Percentiles rank a stretch among this genome's conserved stretches.
Conservation (phyloP, 2,113 vertebrate species). For the Leptocoma aspasia region DNA sequence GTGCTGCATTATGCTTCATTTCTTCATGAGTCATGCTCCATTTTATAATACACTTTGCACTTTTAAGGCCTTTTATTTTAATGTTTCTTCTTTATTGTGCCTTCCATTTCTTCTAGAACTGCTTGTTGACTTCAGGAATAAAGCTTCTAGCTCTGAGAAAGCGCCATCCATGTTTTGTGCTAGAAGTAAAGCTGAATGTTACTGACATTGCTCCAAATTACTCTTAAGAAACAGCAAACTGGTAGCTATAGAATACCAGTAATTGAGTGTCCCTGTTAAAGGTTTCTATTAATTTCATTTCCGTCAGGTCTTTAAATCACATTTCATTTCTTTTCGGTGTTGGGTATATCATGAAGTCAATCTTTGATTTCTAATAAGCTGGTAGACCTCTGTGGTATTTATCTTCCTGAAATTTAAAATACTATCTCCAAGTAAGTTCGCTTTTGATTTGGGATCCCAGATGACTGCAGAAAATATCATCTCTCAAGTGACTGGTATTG, state of each 20-base stretch:
- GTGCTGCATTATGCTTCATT: not conserved
- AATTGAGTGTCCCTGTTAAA: not conserved
- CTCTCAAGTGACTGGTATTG: not conserved
- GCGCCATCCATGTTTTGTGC: not conserved
- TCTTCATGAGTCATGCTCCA: not conserved
- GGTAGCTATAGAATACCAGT: not conserved
- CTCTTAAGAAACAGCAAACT: not conserved
- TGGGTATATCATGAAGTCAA: not conserved
- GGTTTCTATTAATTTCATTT: not conserved
- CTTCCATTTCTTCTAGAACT: not conserved
- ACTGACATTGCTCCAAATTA: not conserved
- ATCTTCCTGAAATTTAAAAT: not conserved
- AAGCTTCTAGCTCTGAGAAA: not conserved
- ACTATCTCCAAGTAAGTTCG: not conserved
- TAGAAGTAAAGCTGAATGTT: not conserved
- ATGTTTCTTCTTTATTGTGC: not conserved
- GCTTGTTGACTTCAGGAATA: not conserved
- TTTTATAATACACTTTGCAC: not conserved
- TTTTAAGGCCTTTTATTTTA: not conserved
- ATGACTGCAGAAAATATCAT: not conserved
- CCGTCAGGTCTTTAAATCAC: not conserved
- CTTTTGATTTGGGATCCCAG: not conserved
- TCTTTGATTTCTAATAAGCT: not conserved
- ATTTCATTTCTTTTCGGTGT: not conserved
- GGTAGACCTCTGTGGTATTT: not conserved